Evolutionary conservation across 2,888 invertebrate genomes (phyloP).

Genomic region (Parnassius glacialis): DNA sequence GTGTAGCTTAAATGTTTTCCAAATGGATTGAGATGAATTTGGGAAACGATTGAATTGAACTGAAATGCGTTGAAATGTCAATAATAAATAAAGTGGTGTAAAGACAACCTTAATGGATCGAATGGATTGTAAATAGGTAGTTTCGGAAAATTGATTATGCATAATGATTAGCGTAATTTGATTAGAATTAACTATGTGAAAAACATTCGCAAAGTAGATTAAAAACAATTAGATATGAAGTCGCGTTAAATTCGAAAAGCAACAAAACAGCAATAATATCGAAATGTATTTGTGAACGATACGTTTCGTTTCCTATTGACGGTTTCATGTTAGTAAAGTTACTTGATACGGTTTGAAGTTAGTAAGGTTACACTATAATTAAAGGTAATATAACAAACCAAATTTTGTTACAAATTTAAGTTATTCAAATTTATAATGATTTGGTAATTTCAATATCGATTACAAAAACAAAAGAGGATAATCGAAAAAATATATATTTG

Average conservation of each 20-base stretch:
- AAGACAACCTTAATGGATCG: too few relatives aligned
- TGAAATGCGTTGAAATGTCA: background rate
- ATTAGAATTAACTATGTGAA: slow-evolving; percentile 5
- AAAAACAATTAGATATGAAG: background rate
- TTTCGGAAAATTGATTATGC: slow-evolving; percentile 12
- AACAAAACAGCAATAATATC: slow-evolving; percentile 9
- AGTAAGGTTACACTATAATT: background rate
- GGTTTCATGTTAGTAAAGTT: slow-evolving; percentile 1
- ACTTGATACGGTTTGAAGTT: background rate
- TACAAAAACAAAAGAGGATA: background rate
- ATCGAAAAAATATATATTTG: background rate
- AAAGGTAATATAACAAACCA: background rate
- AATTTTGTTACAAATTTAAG: background rate
- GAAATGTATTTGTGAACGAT: slow-evolving; percentile 14
- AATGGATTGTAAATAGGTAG: slow-evolving; percentile 1
- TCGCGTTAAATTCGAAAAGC: background rate
- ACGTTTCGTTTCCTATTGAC: slow-evolving; percentile 4
- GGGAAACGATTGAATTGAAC: background rate
- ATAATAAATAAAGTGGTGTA: background rate
- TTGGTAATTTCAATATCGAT: background rate
- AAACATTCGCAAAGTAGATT: slow-evolving; percentile 7
- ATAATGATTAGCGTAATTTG: background rate
- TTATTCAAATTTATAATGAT: background rate
- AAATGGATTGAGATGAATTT: background rate
- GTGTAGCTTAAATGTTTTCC: slow-evolving; percentile 16